Conservation (phyloP, 2,797 vertebrate genomes). For the Gymnothorax javanicus region DNA sequence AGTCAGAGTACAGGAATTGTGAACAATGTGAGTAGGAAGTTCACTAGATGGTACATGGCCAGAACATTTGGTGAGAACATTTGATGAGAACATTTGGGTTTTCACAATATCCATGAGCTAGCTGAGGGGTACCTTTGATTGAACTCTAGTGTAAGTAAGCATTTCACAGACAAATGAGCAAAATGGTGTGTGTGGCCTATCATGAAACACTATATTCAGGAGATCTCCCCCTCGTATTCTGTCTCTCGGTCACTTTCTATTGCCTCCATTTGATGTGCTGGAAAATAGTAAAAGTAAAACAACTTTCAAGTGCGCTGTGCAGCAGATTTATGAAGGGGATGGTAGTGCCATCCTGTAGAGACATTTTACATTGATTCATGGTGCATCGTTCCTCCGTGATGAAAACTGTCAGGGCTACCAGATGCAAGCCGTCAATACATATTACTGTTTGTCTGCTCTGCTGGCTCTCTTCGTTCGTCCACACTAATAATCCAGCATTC, state of each 20-base stretch:
- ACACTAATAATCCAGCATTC: neutral
- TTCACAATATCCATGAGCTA: no score
- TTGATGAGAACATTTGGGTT: no score
- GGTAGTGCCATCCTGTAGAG: neutral
- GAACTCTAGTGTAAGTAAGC: no score
- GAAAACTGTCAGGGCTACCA: neutral
- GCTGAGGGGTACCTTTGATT: no score
- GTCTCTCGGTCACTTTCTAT: neutral
- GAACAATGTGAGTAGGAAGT: no score
- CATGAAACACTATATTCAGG: neutral
- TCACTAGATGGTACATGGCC: no score
- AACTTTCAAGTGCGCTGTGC: constrained; percentile 7
- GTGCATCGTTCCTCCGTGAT: constrained; percentile 7
- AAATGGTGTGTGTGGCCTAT: neutral
- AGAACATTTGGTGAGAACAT: no score
- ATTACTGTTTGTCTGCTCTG: neutral
- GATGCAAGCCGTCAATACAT: neutral
- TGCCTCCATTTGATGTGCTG: neutral
- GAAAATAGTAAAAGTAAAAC: neutral
- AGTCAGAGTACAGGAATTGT: no score
- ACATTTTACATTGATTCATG: constrained; percentile 12
- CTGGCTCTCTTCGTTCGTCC: neutral
- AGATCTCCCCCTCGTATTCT: neutral
- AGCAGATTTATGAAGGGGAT: neutral
- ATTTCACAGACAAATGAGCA: neutral